Evolutionary conservation across 2,797 vertebrate species (phyloP).

Genomic region (Paguma larvata): DNA sequence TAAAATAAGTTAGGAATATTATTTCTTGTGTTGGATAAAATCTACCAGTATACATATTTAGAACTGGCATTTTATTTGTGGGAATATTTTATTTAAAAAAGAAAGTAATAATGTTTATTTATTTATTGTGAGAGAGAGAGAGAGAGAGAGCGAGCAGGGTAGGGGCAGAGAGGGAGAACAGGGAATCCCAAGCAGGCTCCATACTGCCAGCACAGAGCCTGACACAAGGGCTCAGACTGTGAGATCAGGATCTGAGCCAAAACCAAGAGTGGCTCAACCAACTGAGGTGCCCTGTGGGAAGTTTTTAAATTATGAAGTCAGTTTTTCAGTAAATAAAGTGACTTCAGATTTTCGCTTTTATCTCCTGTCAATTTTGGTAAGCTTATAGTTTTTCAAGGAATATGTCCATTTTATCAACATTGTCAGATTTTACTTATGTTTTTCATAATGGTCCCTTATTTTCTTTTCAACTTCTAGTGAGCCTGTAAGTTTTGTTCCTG

Average conservation of each 20-base stretch:
- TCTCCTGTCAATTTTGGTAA: not conserved
- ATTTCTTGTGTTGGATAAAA: slow-evolving; percentile 50
- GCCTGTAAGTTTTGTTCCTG: not conserved
- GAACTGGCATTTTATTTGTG: not conserved
- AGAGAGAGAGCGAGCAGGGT: too few species aligned
- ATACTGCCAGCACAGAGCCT: too few species aligned
- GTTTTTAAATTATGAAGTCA: slow-evolving; percentile 35
- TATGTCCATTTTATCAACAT: slow-evolving; percentile 24
- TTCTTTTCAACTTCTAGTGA: slow-evolving; percentile 23
- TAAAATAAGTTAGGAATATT: slow-evolving; percentile 21
- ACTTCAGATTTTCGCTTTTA: not conserved
- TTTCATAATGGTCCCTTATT: slow-evolving; percentile 1
- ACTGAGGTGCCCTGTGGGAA: not conserved
- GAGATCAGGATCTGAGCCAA: too few species aligned
- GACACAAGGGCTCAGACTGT: too few species aligned
- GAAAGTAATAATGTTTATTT: too few species aligned
- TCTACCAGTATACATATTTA: not conserved
- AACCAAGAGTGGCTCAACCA: too few species aligned
- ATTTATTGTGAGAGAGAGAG: too few species aligned
- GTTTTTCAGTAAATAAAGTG: slow-evolving; percentile 27
- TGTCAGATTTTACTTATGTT: slow-evolving; percentile 25
- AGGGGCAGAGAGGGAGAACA: too few species aligned
- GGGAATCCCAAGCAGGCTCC: too few species aligned
- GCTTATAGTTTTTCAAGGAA: not conserved
- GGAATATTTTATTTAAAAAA: not conserved